Percentiles rank a stretch among this genome's conserved stretches.
Conservation (phyloP, 2,888 invertebrate genomes). For the Trissolcus japonicus region DNA sequence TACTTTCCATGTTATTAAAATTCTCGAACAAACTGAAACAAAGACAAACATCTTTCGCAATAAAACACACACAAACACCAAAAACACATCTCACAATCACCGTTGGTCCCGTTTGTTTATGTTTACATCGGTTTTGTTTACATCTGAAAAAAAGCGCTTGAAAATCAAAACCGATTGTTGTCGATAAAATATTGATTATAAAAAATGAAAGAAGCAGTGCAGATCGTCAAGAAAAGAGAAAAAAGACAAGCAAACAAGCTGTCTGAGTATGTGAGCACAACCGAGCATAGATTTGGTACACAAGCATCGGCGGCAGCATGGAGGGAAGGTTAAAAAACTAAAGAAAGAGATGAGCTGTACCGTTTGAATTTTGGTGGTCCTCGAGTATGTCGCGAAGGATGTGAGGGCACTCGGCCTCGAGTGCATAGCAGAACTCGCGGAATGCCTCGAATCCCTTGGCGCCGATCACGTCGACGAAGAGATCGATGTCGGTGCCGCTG, state of each 20-base stretch:
- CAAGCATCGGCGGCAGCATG: neutral
- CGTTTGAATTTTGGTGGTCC: conserved; percentile 65
- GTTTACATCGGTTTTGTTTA: no score
- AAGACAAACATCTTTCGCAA: neutral
- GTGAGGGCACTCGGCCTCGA: conserved; percentile 69
- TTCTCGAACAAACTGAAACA: neutral
- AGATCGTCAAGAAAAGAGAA: neutral
- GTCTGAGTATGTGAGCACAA: neutral
- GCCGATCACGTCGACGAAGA: conserved; percentile 68
- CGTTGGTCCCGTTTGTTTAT: no score
- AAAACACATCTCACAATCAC: no score
- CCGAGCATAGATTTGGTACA: neutral
- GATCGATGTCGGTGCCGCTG: conserved; percentile 66
- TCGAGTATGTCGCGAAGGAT: conserved; percentile 68
- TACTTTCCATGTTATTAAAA: no score
- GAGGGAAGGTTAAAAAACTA: conserved; percentile 3
- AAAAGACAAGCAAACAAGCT: neutral
- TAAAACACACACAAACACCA: no score
- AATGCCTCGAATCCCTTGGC: conserved; percentile 70
- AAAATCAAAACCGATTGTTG: no score
- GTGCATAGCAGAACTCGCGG: conserved; percentile 69
- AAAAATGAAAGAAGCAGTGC: no score
- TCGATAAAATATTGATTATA: no score
- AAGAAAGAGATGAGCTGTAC: conserved; percentile 42
- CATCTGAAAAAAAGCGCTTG: no score